Evolutionary conservation across 2,113 vertebrate species (phyloP).

Genomic region (Phaethon lepturus): DNA sequence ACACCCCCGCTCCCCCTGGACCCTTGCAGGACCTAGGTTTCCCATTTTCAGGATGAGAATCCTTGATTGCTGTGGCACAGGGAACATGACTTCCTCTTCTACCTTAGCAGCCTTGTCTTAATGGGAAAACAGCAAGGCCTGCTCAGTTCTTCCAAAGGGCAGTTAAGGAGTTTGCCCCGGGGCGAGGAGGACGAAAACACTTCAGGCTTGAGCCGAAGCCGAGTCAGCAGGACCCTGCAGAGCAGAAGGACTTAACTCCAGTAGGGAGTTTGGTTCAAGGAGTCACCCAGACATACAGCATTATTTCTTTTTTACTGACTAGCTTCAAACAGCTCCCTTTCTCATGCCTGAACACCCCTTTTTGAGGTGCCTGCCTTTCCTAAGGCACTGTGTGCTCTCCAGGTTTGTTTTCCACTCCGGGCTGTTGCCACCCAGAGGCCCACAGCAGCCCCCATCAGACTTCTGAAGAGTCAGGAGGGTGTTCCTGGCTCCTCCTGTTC

Average conservation of each 20-base stretch:
- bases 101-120: background rate
- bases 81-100: background rate
- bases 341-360: background rate
- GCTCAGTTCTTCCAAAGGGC: background rate
- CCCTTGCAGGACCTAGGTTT: background rate
- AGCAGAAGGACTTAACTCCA: background rate
- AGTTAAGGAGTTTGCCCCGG: background rate
- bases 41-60: background rate
- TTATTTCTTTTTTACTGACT: background rate
- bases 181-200: accelerated
- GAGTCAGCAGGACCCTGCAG: background rate
- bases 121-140: background rate
- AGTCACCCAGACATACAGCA: background rate
- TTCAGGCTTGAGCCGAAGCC: background rate
- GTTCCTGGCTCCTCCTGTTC: background rate
- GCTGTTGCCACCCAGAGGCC: background rate
- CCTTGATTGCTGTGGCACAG: background rate
- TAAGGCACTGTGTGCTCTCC: background rate
- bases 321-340: background rate
- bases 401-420: background rate
- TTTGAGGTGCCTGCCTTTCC: background rate
- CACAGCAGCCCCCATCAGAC: background rate
- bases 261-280: background rate
- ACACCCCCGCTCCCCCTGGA: background rate
- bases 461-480: background rate